Percentiles rank a stretch among this genome's conserved stretches.
phyloP scores from a whole-genome alignment of 2,888 invertebrate genomes.

The Nysson spinosus region DNA sequence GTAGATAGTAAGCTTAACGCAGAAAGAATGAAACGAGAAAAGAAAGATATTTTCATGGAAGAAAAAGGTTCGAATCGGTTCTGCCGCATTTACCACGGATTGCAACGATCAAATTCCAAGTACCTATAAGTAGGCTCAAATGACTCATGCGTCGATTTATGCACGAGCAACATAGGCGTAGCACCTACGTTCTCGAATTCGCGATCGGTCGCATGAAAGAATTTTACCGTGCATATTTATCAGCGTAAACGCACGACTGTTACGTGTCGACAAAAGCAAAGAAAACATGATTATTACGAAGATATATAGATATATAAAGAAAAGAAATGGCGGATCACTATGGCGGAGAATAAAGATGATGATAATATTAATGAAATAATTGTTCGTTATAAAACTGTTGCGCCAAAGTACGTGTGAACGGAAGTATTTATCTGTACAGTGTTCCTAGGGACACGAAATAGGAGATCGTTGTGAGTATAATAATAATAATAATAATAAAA shows the following conservation, averaged over 20 bases:
- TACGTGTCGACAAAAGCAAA: constrained; percentile 22
- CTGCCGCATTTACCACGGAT: constrained; percentile 4
- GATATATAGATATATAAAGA: too few relatives aligned
- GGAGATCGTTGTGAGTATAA: constrained; percentile 42
- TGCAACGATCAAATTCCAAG: constrained; percentile 24
- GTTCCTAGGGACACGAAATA: constrained; percentile 39
- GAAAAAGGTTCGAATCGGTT: constrained; percentile 7
- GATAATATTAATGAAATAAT: too few relatives aligned
- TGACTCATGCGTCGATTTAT: constrained; percentile 5
- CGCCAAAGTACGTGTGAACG: constrained; percentile 57
- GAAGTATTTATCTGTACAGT: constrained; percentile 50
- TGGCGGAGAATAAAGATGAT: too few relatives aligned
- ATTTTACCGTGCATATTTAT: neutral
- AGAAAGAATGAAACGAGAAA: neutral
- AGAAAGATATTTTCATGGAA: constrained; percentile 11
- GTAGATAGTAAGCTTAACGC: constrained; percentile 9
- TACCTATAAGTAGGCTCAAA: constrained; percentile 36
- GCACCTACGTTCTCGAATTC: constrained; percentile 12
- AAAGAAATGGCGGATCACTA: constrained; percentile 24
- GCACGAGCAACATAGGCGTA: constrained; percentile 2
- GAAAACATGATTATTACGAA: constrained; percentile 1
- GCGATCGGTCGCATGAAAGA: constrained; percentile 16
- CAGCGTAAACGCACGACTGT: constrained; percentile 12
- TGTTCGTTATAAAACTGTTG: constrained; percentile 44
- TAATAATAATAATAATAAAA: constrained; percentile 3